Conservation (phyloP, 30 jellyfish, hydroid and myxozoan genomes). For the Pseudorhiza aurosa region DNA sequence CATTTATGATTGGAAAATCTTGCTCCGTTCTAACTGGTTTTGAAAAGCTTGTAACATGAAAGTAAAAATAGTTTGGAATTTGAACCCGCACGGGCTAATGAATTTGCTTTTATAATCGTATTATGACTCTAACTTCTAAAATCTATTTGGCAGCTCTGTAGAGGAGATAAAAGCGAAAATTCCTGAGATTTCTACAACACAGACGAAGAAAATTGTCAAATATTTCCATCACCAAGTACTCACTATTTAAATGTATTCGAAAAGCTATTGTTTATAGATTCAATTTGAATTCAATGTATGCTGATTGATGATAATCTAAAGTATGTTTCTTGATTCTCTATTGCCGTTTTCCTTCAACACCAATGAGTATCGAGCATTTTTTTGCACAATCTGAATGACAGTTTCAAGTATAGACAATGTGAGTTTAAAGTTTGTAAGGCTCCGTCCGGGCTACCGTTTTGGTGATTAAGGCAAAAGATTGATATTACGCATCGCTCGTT, state of each 20-base stretch:
- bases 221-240: constrained; percentile 26
- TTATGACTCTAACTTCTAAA: not conserved
- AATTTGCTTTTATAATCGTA: not conserved
- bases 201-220: constrained; percentile 16
- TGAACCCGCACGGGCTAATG: too few species aligned
- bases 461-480: too few species aligned
- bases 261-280: not conserved
- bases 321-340: not conserved
- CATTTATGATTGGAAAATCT: too few species aligned
- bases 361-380: too few species aligned
- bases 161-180: constrained; percentile 52
- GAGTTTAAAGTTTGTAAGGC: too few species aligned
- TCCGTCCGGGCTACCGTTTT: too few species aligned
- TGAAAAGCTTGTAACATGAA: too few species aligned
- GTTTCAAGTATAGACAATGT: too few species aligned
- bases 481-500: too few species aligned
- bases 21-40: too few species aligned
- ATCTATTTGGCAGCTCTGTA: constrained; percentile 6
- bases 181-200: constrained; percentile 33
- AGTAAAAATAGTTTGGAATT: too few species aligned
- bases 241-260: not conserved
- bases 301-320: not conserved
- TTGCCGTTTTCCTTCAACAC: not conserved
- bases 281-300: not conserved
- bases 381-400: too few species aligned